Percentiles rank a stretch among this genome's conserved stretches.
Evolutionary conservation across 2,888 invertebrate genomes (phyloP).

Genomic region (Cephonodes hylas): DNA sequence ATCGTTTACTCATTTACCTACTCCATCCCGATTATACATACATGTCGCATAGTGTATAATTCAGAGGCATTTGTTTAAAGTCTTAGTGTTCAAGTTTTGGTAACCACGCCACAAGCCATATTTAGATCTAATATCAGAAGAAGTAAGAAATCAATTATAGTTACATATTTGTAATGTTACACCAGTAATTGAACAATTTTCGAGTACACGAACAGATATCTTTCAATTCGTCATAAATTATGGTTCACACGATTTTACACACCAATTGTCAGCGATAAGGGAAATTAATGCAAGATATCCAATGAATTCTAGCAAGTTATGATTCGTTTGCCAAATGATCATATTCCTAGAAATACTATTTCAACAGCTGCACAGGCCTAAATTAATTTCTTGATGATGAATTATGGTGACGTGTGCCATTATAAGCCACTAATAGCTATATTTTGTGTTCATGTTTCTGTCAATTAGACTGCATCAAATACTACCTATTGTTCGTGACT

Average conservation of each 20-base stretch:
- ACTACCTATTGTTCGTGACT: not conserved
- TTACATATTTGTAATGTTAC: too few species aligned
- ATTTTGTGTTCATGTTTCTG: not conserved
- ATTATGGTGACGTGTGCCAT: not conserved
- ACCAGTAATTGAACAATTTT: not conserved
- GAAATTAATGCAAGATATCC: constrained; percentile 5
- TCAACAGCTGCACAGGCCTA: constrained; percentile 17
- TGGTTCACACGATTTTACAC: constrained; percentile 7
- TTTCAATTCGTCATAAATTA: not conserved
- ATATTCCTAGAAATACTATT: constrained; percentile 28
- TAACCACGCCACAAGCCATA: too few species aligned
- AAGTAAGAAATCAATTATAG: too few species aligned
- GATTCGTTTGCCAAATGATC: constrained; percentile 28
- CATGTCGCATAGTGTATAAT: too few species aligned
- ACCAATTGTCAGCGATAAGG: constrained; percentile 10
- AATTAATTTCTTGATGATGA: constrained; percentile 1
- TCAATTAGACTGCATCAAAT: not conserved
- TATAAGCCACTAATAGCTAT: not conserved
- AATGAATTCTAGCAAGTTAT: constrained; percentile 20
- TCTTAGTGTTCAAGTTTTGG: too few species aligned
- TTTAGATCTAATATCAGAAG: too few species aligned
- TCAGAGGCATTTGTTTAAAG: too few species aligned
- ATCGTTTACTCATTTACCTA: too few species aligned
- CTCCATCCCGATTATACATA: too few species aligned
- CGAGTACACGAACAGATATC: not conserved